These are phyloP conservation scores for Cuculus canorus DNA, from an alignment of 2,797 vertebrate genomes.

Conservation along the genomic window DNA sequence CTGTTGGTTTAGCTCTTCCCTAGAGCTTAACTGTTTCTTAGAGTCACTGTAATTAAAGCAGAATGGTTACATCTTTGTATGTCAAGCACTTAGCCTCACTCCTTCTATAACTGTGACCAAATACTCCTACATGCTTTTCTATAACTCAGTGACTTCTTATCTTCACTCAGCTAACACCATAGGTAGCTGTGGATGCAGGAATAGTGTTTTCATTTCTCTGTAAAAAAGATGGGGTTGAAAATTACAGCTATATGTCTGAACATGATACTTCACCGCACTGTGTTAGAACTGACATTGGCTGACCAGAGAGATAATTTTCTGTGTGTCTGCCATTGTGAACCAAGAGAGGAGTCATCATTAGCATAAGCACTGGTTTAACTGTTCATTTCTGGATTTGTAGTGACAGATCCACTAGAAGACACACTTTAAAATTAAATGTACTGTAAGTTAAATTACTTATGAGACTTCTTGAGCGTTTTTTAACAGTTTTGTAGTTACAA, in stretches of 20 bases:
- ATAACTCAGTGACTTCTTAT: neutral
- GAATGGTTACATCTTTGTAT: neutral
- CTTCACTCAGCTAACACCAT: neutral
- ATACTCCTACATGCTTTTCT: neutral
- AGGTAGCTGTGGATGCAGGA: neutral
- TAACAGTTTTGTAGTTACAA: neutral
- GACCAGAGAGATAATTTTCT: neutral
- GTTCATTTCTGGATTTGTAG: neutral
- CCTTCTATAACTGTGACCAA: neutral
- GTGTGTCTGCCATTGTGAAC: neutral
- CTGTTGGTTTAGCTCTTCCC: neutral
- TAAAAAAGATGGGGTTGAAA: neutral
- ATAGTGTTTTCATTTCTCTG: neutral
- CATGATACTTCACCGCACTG: neutral
- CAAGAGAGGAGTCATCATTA: neutral
- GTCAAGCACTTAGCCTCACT: neutral
- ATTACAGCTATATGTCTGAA: neutral
- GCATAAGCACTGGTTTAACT: neutral
- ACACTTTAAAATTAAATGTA: neutral
- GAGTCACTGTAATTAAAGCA: conserved; percentile 8
- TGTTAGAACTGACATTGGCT: neutral
- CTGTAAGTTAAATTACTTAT: neutral
- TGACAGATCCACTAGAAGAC: neutral
- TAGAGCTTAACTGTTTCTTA: neutral
- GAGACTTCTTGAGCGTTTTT: neutral